Evolutionary conservation across 2,888 invertebrate genomes (phyloP), one percentile per base, ranked within the genome.

Genomic region (Antitype chi): DNA sequence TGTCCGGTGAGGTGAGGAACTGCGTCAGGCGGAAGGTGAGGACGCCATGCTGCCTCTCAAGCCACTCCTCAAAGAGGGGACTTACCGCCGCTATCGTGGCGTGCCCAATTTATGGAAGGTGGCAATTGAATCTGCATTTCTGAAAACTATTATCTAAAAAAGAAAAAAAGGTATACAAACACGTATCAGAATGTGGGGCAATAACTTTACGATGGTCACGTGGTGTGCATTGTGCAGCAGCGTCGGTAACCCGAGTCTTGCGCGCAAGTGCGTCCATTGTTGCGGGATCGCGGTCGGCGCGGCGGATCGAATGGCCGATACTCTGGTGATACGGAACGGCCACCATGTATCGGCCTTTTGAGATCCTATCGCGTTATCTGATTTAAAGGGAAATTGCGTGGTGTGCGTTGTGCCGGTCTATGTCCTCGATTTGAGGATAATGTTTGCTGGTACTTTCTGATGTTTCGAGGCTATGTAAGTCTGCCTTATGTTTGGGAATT

Each of bases 211-310:
- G 67, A 38, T 64, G 77, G 77, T 87, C 86, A 87, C 87, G 86
- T 87, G 87, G 81, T 43, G 68, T 72, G 74, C 78, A 87, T 82
- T 85, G 85, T 87, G 81, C 79, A 66, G 74, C 53, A 70, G 57
- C 76, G 76, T 78, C 70, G 74, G 89, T 82, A 88, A 90, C 80
- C 78, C 84, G 82, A 87, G 74, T 63, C 68, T 72, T 64, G 81
- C 75, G 77, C 82, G 80, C 88, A 87, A 89, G 89, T 89, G 88
- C 86, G 84, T 74, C 87, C 87, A 89, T 88, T 89, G 87, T 89
- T 81, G 84, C 78, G 82, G 74, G 73, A 73, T 78, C 81, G 89
- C 87, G 89, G 88, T 89, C 81, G 85, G 78, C 85, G 85, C 81
- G 85, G 78, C 85, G 85, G 87, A 89, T 90, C 89, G 85, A 84